Evolutionary conservation across 2,797 vertebrate genomes (phyloP).

Genomic region (Schizopygopsis pylzovi): DNA sequence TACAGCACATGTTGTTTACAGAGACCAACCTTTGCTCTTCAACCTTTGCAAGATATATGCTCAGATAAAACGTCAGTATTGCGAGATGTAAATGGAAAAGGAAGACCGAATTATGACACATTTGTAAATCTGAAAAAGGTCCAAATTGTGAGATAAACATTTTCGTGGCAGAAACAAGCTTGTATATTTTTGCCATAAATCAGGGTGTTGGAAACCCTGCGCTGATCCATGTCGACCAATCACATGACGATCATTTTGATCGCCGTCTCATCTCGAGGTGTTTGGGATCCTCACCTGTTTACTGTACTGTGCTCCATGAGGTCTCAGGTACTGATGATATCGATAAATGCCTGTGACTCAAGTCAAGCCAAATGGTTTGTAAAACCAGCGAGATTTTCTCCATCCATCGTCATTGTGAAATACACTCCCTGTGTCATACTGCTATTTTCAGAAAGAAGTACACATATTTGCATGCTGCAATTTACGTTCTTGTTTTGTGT

Average conservation of each 20-base stretch:
- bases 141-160: background rate
- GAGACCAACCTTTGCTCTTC: no score
- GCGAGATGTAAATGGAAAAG: background rate
- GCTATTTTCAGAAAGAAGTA: background rate
- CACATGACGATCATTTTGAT: background rate
- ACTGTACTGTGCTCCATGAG: slow-evolving; percentile 4
- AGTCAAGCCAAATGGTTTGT: slow-evolving; percentile 25
- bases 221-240: background rate
- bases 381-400: background rate
- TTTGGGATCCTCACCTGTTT: background rate
- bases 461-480: slow-evolving; percentile 8
- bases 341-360: slow-evolving; percentile 21
- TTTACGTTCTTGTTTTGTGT: background rate
- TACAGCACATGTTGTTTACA: no score
- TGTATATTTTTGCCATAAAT: slow-evolving; percentile 5
- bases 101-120: background rate
- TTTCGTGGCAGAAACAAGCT: background rate
- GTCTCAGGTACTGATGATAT: slow-evolving; percentile 41
- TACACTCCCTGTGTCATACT: slow-evolving; percentile 22
- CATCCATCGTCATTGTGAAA: background rate
- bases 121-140: background rate
- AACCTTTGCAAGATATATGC: no score
- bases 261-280: background rate
- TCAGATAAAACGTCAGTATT: background rate
- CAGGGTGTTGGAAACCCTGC: background rate